Evolutionary conservation across 1,140 invertebrate species (phyloP).

Genomic region (Eurosta solidaginis): DNA sequence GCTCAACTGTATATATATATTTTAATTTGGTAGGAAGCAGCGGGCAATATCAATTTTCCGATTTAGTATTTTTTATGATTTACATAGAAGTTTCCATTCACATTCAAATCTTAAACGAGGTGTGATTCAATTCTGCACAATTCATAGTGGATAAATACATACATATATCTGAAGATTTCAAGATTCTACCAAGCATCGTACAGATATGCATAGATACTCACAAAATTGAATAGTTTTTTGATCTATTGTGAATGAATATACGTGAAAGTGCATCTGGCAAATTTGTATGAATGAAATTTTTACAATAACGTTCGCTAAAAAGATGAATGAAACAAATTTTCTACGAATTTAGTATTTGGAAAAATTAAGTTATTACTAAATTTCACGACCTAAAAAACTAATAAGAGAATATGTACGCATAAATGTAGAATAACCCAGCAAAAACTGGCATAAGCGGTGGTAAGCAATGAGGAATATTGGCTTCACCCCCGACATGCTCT

Average conservation of each 20-base stretch:
- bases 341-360: neutral
- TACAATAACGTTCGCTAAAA: neutral
- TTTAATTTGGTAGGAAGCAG: neutral
- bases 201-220: neutral
- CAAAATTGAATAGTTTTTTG: too few species aligned
- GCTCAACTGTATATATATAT: too few species aligned
- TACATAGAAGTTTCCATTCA: neutral
- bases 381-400: too few species aligned
- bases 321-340: constrained; percentile 12
- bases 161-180: neutral
- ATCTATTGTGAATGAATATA: constrained; percentile 13
- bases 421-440: too few species aligned
- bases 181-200: too few species aligned
- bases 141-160: neutral
- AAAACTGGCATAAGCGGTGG: too few species aligned
- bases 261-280: constrained; percentile 26
- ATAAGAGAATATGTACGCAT: too few species aligned
- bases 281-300: constrained; percentile 14
- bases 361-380: too few species aligned
- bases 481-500: too few species aligned
- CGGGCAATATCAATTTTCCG: neutral
- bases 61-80: neutral
- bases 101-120: neutral
- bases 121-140: too few species aligned
- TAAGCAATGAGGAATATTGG: too few species aligned